Percentiles rank a stretch among this genome's conserved stretches.
phyloP scores from a whole-genome alignment of 1,140 invertebrate species.

The Drosophila punjabiensis region DNA sequence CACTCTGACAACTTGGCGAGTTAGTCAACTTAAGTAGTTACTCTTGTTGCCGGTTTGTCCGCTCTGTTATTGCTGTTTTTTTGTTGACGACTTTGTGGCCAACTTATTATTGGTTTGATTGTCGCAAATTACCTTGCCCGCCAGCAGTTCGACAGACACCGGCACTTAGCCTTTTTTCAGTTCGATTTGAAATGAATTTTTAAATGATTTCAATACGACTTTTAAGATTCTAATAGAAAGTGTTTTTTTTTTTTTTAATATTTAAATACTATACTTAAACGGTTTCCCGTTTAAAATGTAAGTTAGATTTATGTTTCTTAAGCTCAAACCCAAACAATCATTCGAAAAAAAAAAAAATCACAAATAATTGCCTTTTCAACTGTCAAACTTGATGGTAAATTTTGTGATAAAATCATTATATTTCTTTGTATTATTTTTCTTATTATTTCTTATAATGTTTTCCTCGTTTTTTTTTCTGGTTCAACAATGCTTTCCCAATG shows the following conservation, averaged over 20 bases:
- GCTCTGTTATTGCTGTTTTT: slow-evolving; percentile 31
- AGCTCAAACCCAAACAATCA: not conserved
- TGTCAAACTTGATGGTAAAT: not conserved
- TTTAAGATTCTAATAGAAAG: no score
- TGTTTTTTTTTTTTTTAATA: no score
- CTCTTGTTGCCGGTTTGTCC: slow-evolving; percentile 15
- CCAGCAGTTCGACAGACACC: slow-evolving; percentile 9
- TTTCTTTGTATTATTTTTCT: not conserved
- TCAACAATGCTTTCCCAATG: not conserved
- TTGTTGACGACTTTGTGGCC: slow-evolving; percentile 20
- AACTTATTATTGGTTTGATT: slow-evolving; percentile 63
- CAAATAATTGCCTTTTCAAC: not conserved
- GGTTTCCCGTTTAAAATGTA: not conserved
- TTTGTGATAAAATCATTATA: not conserved
- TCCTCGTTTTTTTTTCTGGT: not conserved
- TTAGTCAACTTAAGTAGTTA: slow-evolving; percentile 59
- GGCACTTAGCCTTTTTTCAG: not conserved
- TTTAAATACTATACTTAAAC: not conserved
- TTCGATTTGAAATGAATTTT: not conserved
- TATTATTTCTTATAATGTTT: not conserved
- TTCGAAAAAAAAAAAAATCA: not conserved
- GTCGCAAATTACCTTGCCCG: slow-evolving; percentile 40
- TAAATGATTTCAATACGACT: not conserved
- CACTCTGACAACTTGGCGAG: slow-evolving; percentile 46
- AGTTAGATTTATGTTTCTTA: not conserved